Conservation (phyloP, 2,113 vertebrate genomes). For the Myotis brandtii region DNA sequence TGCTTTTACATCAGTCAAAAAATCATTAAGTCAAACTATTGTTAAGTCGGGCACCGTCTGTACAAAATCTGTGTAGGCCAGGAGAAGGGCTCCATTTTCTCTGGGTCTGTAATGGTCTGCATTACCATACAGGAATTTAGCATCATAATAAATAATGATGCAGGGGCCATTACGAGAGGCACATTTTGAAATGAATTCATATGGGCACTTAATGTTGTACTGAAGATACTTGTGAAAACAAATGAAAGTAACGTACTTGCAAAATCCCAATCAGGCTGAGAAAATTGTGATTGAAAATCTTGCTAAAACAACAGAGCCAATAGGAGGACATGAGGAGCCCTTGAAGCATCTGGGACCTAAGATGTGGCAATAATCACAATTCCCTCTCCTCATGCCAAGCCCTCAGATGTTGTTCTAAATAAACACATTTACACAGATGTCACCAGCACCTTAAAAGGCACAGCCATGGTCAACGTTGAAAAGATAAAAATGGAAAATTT, state of each 20-base stretch:
- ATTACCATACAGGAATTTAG: not conserved
- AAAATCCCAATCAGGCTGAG: not conserved
- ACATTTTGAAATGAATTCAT: not conserved
- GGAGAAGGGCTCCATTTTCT: not conserved
- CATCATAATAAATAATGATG: not conserved
- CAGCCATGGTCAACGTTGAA: not conserved
- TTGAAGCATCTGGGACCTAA: not conserved
- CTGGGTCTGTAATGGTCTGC: not conserved
- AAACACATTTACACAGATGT: not conserved
- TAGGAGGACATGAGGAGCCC: not conserved
- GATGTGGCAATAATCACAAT: no score
- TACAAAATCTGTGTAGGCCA: not conserved
- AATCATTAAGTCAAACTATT: no score
- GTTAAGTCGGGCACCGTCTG: not conserved
- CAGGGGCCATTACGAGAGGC: not conserved
- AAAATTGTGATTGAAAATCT: not conserved
- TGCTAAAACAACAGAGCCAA: not conserved
- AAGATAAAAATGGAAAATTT: not conserved
- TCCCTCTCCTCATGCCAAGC: not conserved
- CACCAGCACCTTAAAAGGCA: not conserved
- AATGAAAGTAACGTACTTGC: not conserved
- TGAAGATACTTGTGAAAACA: constrained; percentile 9
- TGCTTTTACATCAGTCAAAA: not conserved
- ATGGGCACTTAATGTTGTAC: not conserved
- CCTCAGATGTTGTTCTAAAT: not conserved